Conservation (phyloP, 92 coral and sea anemone species). For the Porites lobata region DNA sequence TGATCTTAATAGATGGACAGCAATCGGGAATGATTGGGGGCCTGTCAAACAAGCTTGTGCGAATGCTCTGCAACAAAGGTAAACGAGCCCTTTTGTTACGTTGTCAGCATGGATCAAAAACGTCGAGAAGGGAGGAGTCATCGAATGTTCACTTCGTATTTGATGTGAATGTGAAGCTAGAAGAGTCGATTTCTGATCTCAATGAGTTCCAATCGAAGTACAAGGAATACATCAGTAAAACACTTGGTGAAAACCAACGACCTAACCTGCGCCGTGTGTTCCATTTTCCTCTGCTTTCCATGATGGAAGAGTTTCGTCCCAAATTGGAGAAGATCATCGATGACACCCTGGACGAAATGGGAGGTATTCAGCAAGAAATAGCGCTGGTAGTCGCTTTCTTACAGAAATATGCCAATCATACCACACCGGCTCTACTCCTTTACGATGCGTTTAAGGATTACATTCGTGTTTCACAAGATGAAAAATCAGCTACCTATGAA, state of each 20-base stretch:
- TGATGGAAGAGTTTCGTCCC: slow-evolving; percentile 77
- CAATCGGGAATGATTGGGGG: slow-evolving; percentile 72
- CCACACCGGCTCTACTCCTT: slow-evolving; percentile 86
- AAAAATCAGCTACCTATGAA: slow-evolving; percentile 71
- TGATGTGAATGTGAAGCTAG: slow-evolving; percentile 77
- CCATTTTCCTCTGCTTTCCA: slow-evolving; percentile 94
- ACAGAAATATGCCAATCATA: slow-evolving; percentile 83
- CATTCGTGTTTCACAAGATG: slow-evolving; percentile 28
- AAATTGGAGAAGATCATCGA: slow-evolving; percentile 75
- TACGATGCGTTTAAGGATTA: slow-evolving; percentile 75
- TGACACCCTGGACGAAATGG: slow-evolving; percentile 78
- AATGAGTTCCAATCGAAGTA: slow-evolving; percentile 80
- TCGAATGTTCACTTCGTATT: slow-evolving; percentile 74
- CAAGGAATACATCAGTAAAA: slow-evolving; percentile 63
- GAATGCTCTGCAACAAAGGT: slow-evolving; percentile 76
- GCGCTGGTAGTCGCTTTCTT: slow-evolving; percentile 88
- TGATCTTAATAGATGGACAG: slow-evolving; percentile 84
- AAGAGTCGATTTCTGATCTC: slow-evolving; percentile 81
- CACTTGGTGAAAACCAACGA: not conserved
- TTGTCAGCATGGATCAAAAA: slow-evolving; percentile 73
- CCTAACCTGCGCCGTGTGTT: slow-evolving; percentile 82
- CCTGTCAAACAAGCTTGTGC: slow-evolving; percentile 72
- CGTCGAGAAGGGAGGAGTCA: slow-evolving; percentile 29
- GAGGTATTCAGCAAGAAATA: slow-evolving; percentile 69
- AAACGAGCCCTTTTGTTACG: slow-evolving; percentile 74